Evolutionary conservation across 2,888 invertebrate genomes (phyloP).

Genomic region (Allacma fusca): DNA sequence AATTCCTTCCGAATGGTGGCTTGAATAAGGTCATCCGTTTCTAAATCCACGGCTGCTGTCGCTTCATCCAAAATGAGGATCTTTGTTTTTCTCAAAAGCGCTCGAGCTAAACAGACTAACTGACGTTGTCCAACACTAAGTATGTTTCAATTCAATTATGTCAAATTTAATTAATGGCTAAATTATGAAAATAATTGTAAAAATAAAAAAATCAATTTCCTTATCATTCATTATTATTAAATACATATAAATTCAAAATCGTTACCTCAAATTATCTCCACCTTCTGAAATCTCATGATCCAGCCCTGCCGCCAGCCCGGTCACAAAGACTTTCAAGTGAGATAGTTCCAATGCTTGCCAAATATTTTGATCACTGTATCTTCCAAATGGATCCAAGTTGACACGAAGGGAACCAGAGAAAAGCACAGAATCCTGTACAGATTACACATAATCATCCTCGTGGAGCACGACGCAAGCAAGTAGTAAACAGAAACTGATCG

Average conservation of each 20-base stretch:
- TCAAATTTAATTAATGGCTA: too few relatives aligned
- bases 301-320: constrained; percentile 62
- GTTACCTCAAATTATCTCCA: constrained; percentile 63
- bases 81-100: constrained; percentile 49
- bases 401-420: constrained; percentile 70
- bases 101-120: constrained; percentile 55
- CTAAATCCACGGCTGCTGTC: constrained; percentile 88
- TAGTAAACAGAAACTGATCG: too few relatives aligned
- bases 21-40: constrained; percentile 89
- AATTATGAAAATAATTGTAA: too few relatives aligned
- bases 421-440: constrained; percentile 68
- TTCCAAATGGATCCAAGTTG: constrained; percentile 70
- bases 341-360: constrained; percentile 68
- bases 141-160: too few relatives aligned
- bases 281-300: constrained; percentile 64
- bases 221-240: too few relatives aligned
- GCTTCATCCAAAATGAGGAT: constrained; percentile 66
- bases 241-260: not conserved
- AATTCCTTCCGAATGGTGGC: constrained; percentile 82
- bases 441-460: not conserved
- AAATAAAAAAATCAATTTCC: too few relatives aligned
- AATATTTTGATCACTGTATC: constrained; percentile 66
- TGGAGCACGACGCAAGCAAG: not conserved
- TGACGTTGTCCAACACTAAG: constrained; percentile 58
- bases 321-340: constrained; percentile 65